Evolutionary conservation across 2,888 invertebrate genomes (phyloP), one percentile per base, ranked within the genome.

Genomic region (Leptinotarsa haldemani): DNA sequence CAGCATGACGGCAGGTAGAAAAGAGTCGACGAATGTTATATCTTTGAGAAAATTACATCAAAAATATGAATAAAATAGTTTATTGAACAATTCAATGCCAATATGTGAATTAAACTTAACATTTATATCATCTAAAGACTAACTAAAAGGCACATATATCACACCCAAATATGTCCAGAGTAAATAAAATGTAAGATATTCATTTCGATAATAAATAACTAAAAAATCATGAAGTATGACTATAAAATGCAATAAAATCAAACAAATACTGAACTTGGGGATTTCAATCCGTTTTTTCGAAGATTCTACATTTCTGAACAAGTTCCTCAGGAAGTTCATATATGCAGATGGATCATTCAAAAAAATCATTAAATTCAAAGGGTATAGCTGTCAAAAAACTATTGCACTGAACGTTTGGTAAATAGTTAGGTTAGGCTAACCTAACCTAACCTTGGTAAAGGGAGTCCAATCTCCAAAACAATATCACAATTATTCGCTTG

Each of bases 101-200:
- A 61, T 30, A 5, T 40, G n/a, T n/a, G 40, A 40, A 30, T 30
- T 12, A 61, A 61, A 30, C 30, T 61, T 40, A 40, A 61, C 9
- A n/a, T n/a, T 0, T 16, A 20, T 16, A 0, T 30, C 50, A 61
- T 40, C 25, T 61, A 9, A 61, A 61, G 7, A 61, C 40, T 40
- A 25, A 30, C 18, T n/a, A n/a, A 61, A 61, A 61, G 61, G 61
- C 61, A 61, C 61, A 40, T 61, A 61, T 61, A 61, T 61, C 61
- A 61, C 61, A 61, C 61, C 40, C n/a, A 40, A 61, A 61, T 22
- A 56, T 22, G 18, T 56, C 4, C 22, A 13, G 15, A 15, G 15
- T 56, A 30, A 30, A 61, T 61, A 7, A 25, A n/a, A 5, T 30
- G 7, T 25, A 7, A 15, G 16, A 15, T 30, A 61, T 61, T 61